Evolutionary conservation across 2,797 vertebrate species (phyloP), one percentile per base, ranked within the genome.

Genomic region (Phyllotis vaccarum): DNA sequence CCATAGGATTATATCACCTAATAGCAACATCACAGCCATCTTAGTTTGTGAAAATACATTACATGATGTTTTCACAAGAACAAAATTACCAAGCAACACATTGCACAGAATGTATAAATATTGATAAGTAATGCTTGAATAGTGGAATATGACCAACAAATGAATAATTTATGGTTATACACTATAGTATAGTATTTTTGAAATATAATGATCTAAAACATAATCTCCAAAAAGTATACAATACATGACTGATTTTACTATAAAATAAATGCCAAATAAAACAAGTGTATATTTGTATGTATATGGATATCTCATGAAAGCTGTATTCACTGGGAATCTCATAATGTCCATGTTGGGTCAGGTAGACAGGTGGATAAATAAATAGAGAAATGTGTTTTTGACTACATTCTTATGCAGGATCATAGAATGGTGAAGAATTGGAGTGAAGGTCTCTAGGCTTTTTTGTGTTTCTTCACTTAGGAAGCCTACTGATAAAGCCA

Each of bases 211-310:
- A 19, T 27, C 34, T 56, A 70, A 78, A 89, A 85, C 34, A 7
- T n/a, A 56, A 94, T 86, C 16, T 22, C 27, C 1, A 88, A 74
- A 74, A 24, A n/a, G 82, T 79, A 76, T 14, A 56, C 60, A 16
- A 9, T 74, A 11, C 31, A 54, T 70, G 40, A 46, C 31, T n/a
- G 11, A 12, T 6, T 81, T 74, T 91, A 56, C 43, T 29, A 86
- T 93, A 90, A 37, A 94, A 89, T 62, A 81, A 78, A 87, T 94
- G 75, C 4, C 2, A 91, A 87, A 37, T n/a, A 54, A 94, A 95
- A 89, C 37, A 70, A 54, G 13, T 54, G 17, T 31, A 52, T 31
- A 56, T 62, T 52, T 16, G 21, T 54, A 66, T 29, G 1, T 54
- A 37, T 52, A 2, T 70, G 9, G 66, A 10, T 14, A 83, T 37